These are phyloP conservation scores for Mythimna lalbum DNA, from an alignment of 2,888 invertebrate genomes.

Conservation along the genomic window DNA sequence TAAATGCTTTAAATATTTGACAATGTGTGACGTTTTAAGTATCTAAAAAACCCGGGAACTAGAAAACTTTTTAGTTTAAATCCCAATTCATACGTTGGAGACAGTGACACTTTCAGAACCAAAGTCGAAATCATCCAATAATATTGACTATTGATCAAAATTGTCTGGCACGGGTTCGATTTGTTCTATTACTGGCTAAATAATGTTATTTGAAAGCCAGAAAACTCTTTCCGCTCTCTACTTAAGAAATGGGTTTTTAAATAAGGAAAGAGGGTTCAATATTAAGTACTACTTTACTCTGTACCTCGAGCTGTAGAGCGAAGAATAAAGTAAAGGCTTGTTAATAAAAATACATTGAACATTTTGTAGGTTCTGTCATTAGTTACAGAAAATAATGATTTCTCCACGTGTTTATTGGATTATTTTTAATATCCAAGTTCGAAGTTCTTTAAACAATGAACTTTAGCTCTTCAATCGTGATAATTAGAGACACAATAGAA, in stretches of 20 bases:
- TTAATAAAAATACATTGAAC: not conserved
- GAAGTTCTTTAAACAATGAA: not conserved
- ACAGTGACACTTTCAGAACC: not conserved
- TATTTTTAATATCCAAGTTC: not conserved
- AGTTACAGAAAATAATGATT: not conserved
- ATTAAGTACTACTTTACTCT: slow-evolving; percentile 20
- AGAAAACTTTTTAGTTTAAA: slow-evolving; percentile 1
- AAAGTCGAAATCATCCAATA: not conserved
- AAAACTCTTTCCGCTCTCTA: slow-evolving; percentile 2
- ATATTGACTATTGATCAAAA: slow-evolving; percentile 6
- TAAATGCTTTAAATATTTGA: no score
- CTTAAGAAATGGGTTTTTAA: slow-evolving; percentile 18
- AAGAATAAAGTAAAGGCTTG: not conserved
- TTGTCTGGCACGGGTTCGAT: not conserved
- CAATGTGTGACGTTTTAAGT: slow-evolving; percentile 6
- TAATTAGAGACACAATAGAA: no score
- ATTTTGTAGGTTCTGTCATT: not conserved
- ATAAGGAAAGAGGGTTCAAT: slow-evolving; percentile 25
- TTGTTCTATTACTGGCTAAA: slow-evolving; percentile 1
- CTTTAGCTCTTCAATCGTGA: no score
- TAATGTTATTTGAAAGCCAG: slow-evolving; percentile 3
- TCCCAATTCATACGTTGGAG: not conserved
- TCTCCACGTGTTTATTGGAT: not conserved
- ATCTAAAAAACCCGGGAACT: not conserved
- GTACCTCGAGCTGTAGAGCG: not conserved